These are phyloP conservation scores for Chlorodrepanis virens DNA, from an alignment of 2,113 vertebrate species.

Conservation along the genomic window DNA sequence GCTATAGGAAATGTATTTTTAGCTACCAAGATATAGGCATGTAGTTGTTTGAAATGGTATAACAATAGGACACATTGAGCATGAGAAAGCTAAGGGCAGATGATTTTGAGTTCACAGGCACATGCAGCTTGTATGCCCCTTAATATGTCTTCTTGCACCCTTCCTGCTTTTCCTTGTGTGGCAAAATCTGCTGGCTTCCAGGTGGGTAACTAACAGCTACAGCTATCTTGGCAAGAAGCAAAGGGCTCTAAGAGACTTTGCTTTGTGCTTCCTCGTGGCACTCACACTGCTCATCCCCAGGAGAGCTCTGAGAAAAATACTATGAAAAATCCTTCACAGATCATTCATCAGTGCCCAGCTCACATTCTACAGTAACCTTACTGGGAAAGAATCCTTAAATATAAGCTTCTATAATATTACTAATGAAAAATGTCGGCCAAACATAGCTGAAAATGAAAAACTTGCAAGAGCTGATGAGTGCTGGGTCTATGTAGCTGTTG, in stretches of 20 bases:
- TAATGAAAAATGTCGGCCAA: background rate
- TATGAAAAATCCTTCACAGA: background rate
- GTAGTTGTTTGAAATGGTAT: background rate
- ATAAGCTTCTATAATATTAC: background rate
- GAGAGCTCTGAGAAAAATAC: background rate
- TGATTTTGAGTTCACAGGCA: fast-evolving
- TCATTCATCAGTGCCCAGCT: background rate
- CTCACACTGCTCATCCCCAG: background rate
- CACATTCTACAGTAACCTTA: background rate
- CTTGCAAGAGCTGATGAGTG: background rate
- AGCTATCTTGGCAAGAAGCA: background rate
- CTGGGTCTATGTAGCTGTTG: fast-evolving
- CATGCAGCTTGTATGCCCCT: background rate
- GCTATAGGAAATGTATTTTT: background rate
- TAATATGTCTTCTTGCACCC: background rate
- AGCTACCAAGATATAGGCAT: background rate
- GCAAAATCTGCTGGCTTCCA: background rate
- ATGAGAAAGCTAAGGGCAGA: background rate
- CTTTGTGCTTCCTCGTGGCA: background rate
- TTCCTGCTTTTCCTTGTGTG: background rate
- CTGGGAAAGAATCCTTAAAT: background rate
- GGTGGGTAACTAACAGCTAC: background rate
- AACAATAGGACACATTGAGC: background rate
- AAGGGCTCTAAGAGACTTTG: fast-evolving
- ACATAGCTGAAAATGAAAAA: background rate